Conservation (phyloP, 2,888 invertebrate genomes). For the Caprella mutica region DNA sequence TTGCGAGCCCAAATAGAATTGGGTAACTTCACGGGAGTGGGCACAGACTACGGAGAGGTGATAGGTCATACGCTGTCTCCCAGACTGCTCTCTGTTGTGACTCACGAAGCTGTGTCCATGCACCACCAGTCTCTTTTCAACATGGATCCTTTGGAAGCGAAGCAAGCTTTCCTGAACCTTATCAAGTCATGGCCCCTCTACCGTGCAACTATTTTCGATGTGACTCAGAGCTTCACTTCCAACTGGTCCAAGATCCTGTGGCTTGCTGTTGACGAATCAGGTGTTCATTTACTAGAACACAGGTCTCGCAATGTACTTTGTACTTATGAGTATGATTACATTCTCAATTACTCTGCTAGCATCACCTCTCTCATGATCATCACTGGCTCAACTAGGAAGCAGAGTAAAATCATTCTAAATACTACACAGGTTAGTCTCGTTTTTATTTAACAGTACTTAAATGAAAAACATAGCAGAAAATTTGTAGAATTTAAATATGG, state of each 20-base stretch:
- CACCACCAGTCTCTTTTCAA: conserved; percentile 83
- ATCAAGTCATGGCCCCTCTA: conserved; percentile 89
- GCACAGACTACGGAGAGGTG: conserved; percentile 41
- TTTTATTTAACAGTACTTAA: too few relatives aligned
- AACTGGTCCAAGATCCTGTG: conserved; percentile 88
- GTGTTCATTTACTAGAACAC: conserved; percentile 78
- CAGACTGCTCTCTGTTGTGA: conserved; percentile 62
- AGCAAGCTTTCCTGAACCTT: conserved; percentile 81
- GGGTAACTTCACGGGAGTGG: conserved; percentile 52
- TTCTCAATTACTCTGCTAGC: conserved; percentile 82
- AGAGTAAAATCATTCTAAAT: conserved; percentile 84
- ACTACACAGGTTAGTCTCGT: conserved; percentile 66
- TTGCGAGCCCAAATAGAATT: conserved; percentile 84
- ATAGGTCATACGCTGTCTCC: conserved; percentile 73
- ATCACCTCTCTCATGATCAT: conserved; percentile 86
- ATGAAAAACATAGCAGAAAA: too few relatives aligned
- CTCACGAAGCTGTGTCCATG: conserved; percentile 72
- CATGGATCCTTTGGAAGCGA: conserved; percentile 73
- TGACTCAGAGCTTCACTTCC: conserved; percentile 91
- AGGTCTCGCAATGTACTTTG: conserved; percentile 76
- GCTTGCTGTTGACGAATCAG: conserved; percentile 85
- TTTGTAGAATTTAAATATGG: too few relatives aligned
- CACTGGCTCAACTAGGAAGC: conserved; percentile 51
- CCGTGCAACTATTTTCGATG: conserved; percentile 85
- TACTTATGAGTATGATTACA: conserved; percentile 79